phyloP scores from a whole-genome alignment of 2,113 vertebrate species.

The Zosterops hypoxanthus region DNA sequence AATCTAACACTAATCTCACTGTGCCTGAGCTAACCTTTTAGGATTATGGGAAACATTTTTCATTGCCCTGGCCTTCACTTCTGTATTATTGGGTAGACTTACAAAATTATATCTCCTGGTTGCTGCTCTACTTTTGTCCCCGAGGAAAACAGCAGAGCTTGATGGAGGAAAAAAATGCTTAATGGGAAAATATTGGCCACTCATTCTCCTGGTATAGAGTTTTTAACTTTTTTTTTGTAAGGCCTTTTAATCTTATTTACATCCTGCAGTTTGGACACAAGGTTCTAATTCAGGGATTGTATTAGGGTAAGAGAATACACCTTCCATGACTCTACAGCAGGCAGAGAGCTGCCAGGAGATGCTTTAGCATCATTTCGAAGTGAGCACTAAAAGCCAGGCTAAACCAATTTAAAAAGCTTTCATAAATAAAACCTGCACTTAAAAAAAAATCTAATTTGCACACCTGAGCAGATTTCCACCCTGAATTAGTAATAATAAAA shows the following conservation, averaged over 20 bases:
- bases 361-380: not conserved
- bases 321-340: not conserved
- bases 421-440: not conserved
- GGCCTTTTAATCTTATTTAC: not conserved
- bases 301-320: not conserved
- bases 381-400: not conserved
- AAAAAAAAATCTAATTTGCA: not conserved
- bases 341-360: not conserved
- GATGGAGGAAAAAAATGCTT: not conserved
- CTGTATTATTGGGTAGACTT: not conserved
- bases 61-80: not conserved
- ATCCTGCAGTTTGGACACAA: not conserved
- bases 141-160: not conserved
- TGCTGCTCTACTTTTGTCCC: not conserved
- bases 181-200: not conserved
- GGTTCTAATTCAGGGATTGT: rapidly evolving
- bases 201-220: not conserved
- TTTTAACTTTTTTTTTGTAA: not conserved
- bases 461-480: not conserved
- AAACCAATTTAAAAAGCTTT: not conserved
- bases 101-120: not conserved
- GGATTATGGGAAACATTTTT: conserved; percentile 2
- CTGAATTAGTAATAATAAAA: not conserved
- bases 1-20: not conserved
- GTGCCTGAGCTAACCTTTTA: not conserved